Evolutionary conservation across 2,797 vertebrate genomes (phyloP).

Genomic region (Chiloscyllium punctatum): DNA sequence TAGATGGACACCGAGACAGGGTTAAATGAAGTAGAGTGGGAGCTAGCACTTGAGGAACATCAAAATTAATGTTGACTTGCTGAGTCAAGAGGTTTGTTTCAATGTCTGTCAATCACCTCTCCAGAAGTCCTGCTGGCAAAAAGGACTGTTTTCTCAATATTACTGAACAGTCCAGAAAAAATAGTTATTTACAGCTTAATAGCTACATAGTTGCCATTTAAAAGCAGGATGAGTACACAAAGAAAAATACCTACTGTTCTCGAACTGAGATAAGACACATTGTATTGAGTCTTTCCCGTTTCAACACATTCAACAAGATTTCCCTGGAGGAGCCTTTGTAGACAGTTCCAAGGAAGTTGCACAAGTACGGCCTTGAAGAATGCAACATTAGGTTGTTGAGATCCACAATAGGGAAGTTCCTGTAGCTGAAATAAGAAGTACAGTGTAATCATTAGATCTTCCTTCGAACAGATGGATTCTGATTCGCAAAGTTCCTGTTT

Average conservation of each 20-base stretch:
- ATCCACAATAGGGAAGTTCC: slow-evolving; percentile 81
- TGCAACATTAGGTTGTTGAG: slow-evolving; percentile 78
- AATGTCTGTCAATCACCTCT: not conserved
- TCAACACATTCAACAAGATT: slow-evolving; percentile 72
- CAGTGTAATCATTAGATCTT: slow-evolving; percentile 3
- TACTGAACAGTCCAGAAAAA: not conserved
- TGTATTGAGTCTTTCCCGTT: slow-evolving; percentile 68
- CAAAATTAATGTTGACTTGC: not conserved
- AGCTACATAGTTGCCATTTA: not conserved
- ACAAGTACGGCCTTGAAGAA: slow-evolving; percentile 75
- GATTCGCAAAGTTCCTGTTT: not conserved
- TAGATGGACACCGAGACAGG: not conserved
- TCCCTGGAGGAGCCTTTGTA: slow-evolving; percentile 94
- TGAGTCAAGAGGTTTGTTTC: not conserved
- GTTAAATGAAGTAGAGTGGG: not conserved
- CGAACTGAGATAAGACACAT: slow-evolving; percentile 78
- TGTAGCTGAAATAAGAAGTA: slow-evolving; percentile 69
- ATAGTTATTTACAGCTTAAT: not conserved
- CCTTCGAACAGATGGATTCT: not conserved
- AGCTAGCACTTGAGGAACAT: not conserved
- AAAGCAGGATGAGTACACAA: slow-evolving; percentile 37
- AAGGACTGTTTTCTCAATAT: not conserved
- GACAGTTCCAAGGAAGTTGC: slow-evolving; percentile 89
- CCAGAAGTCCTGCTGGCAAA: not conserved
- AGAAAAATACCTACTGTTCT: slow-evolving; percentile 74